Evolutionary conservation across 2,797 vertebrate species (phyloP), one percentile per base, ranked within the genome.

Genomic region (Chrysolophus pictus): DNA sequence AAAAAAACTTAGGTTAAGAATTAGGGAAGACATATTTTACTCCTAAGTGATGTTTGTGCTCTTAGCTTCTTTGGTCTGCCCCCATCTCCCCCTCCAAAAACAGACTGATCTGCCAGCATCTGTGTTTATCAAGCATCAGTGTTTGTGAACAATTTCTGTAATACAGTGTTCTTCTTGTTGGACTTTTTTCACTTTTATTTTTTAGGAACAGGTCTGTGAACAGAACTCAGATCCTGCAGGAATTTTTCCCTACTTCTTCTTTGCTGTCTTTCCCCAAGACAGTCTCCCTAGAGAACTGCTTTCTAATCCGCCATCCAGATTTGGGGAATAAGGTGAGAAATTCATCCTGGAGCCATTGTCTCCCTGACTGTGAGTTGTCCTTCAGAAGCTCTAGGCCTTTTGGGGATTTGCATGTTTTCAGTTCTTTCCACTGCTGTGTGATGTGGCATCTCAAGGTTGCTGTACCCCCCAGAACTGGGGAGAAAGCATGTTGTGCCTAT

Each of bases 181-280:
- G 28, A 10, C 26, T 63, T 33, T 22, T 24, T 59, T 33, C 15
- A 29, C 51, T 35, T 33, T 42, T 33, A 9, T 22, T 64, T 31
- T 87, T 62, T 78, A 98, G 97, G 97, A 97, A 92, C 90, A 97
- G 95, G 89, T 92, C 96, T 94, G 93, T 97, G 92, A 98, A 98
- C 87, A 97, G 95, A 96, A 97, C 97, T 84, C 49, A 65, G 78
- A 91, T 97, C 84, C 96, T 98, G 84, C 97, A 76, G 71, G 96
- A 97, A n/a, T 95, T 98, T 87, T 97, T 98, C 72, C 97, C 96
- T 7, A 37, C 93, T 81, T 97, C 97, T 63, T 97, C 92, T 59
- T 88, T 93, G 37, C 94, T 95, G 49, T 94, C 97, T 29, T 97
- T 97, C 92, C 97, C 96, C 84, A 97, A 95, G 95, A 74, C 96